Conservation (phyloP, 2,797 vertebrate genomes). For the Rhabdomys pumilio region DNA sequence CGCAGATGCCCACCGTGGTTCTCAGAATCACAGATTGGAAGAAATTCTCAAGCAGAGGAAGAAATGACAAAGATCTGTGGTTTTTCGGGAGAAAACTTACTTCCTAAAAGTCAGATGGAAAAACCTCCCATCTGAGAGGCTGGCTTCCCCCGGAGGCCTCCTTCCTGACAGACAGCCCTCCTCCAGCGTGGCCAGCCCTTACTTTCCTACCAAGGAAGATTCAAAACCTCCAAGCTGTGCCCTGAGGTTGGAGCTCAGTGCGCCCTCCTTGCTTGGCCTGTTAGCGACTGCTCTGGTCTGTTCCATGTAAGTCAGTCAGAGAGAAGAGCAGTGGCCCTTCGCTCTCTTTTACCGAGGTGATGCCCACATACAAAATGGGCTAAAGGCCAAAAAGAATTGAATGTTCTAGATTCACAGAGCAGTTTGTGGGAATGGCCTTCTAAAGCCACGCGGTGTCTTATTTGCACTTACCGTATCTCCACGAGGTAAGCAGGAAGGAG, state of each 20-base stretch:
- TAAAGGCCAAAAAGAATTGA: background rate
- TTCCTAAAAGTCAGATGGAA: slow-evolving; percentile 12
- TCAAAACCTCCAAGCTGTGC: background rate
- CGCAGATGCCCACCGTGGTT: slow-evolving; percentile 23
- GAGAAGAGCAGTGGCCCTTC: background rate
- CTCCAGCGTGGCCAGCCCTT: fast-evolving
- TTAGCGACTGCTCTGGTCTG: fast-evolving
- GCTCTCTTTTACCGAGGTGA: fast-evolving
- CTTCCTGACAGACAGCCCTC: fast-evolving
- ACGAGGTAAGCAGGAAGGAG: background rate
- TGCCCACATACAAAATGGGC: background rate
- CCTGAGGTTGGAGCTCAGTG: fast-evolving
- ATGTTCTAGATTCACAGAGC: background rate
- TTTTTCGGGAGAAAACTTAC: background rate
- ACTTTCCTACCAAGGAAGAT: fast-evolving
- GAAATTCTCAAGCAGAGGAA: slow-evolving; percentile 10
- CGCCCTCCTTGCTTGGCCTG: fast-evolving
- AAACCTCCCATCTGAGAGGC: background rate
- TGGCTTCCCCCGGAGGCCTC: fast-evolving
- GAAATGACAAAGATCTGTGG: background rate
- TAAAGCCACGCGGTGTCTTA: background rate
- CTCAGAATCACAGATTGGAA: background rate
- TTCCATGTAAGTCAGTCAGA: background rate
- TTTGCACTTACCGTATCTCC: background rate
- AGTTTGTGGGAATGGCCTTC: background rate